phyloP scores from a whole-genome alignment of 2,113 vertebrate species.

The Myotis lucifugus region DNA sequence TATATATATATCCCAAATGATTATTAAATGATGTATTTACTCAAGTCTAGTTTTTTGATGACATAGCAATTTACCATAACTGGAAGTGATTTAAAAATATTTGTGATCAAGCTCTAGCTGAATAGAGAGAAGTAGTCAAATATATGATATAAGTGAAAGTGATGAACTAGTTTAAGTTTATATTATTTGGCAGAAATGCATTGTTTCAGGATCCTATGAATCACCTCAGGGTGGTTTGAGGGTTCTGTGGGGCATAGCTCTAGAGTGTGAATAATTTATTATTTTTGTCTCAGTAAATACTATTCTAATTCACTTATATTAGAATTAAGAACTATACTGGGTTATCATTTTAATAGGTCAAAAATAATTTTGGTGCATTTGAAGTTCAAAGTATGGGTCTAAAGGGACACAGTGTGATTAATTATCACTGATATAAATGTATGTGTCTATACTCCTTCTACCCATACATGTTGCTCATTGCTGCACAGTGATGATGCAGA shows the following conservation, averaged over 20 bases:
- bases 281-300: background rate
- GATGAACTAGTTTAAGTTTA: background rate
- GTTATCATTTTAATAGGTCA: background rate
- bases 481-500: background rate
- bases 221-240: background rate
- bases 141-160: background rate
- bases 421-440: background rate
- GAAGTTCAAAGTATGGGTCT: background rate
- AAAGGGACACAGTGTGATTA: background rate
- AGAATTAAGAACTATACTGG: background rate
- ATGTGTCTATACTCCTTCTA: background rate
- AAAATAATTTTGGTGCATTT: background rate
- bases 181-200: background rate
- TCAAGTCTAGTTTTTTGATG: background rate
- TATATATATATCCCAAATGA: too few species aligned
- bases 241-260: background rate
- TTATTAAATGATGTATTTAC: background rate
- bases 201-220: background rate
- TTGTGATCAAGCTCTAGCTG: background rate
- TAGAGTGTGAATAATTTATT: background rate
- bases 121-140: background rate
- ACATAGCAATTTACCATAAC: background rate
- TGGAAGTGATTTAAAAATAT: background rate
- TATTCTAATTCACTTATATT: background rate
- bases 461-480: background rate